phyloP scores from a whole-genome alignment of 2,113 vertebrate genomes.

The Chitala chitala region DNA sequence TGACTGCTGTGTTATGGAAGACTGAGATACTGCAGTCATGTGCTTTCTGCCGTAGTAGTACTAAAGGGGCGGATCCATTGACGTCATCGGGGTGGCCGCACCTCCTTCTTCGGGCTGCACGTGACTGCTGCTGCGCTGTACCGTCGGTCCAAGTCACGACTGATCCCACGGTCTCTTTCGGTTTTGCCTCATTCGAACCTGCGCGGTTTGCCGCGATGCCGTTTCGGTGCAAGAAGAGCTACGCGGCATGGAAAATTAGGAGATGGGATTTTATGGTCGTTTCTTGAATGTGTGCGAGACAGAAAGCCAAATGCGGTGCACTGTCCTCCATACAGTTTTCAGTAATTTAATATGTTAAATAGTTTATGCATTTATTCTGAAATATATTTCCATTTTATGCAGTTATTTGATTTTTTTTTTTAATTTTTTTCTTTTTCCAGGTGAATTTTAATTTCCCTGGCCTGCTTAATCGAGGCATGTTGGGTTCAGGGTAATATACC shows the following conservation, averaged over 20 bases:
- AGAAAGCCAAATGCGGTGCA: too few species aligned
- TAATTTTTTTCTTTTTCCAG: too few species aligned
- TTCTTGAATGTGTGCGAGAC: not conserved
- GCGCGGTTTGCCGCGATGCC: not conserved
- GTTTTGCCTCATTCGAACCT: not conserved
- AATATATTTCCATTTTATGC: too few species aligned
- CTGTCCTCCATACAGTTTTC: too few species aligned
- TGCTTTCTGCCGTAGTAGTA: conserved; percentile 55
- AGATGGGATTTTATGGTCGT: not conserved
- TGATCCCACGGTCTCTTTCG: not conserved
- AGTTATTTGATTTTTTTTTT: too few species aligned
- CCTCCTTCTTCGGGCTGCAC: conserved; percentile 34
- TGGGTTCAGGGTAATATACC: too few species aligned
- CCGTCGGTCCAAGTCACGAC: not conserved
- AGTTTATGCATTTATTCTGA: not conserved
- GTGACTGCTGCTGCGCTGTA: conserved; percentile 17
- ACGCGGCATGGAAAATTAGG: too few species aligned
- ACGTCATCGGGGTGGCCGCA: conserved; percentile 44
- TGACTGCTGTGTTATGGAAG: conserved; percentile 65
- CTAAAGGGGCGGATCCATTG: conserved; percentile 46
- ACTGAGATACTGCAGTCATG: conserved; percentile 67
- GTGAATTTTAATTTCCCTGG: too few species aligned
- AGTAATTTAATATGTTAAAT: not conserved
- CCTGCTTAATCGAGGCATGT: too few species aligned
- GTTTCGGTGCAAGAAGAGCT: not conserved